phyloP scores from a whole-genome alignment of 1,140 invertebrate species.

The Galleria mellonella region DNA sequence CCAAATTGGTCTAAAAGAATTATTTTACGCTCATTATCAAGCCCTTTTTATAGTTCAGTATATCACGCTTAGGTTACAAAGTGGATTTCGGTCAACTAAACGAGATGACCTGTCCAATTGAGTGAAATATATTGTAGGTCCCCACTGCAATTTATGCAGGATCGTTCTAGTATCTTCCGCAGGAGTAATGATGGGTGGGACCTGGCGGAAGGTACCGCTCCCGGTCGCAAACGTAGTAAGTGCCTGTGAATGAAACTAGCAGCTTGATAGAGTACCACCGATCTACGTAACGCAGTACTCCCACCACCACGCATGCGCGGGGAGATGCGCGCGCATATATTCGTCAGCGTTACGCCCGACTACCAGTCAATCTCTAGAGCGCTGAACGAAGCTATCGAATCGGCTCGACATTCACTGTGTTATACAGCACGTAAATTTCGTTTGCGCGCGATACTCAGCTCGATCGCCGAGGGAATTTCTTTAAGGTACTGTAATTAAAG shows the following conservation, averaged over 20 bases:
- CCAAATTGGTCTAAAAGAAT: no score
- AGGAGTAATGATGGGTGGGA: no score
- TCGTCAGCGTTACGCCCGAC: conserved; percentile 34
- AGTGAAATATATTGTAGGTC: no score
- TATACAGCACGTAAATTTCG: conserved; percentile 23
- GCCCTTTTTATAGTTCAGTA: no score
- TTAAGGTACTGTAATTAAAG: conserved; percentile 43
- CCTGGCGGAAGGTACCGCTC: conserved; percentile 3
- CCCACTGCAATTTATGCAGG: no score
- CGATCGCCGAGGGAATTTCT: conserved; percentile 26
- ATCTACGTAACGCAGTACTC: conserved; percentile 14
- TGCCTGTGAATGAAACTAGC: conserved; percentile 14
- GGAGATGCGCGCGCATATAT: conserved; percentile 64
- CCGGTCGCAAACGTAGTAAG: conserved; percentile 9
- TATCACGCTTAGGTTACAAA: no score
- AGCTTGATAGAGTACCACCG: not conserved
- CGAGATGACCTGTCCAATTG: no score
- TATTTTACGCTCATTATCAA: no score
- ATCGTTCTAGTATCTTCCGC: no score
- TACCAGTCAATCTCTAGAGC: conserved; percentile 51
- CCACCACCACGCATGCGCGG: conserved; percentile 52
- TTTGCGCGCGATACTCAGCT: conserved; percentile 27
- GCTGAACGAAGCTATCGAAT: conserved; percentile 28
- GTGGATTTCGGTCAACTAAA: no score
- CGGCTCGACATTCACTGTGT: conserved; percentile 9